Evolutionary conservation across 2,888 invertebrate genomes (phyloP).

Genomic region (Troides aeacus): DNA sequence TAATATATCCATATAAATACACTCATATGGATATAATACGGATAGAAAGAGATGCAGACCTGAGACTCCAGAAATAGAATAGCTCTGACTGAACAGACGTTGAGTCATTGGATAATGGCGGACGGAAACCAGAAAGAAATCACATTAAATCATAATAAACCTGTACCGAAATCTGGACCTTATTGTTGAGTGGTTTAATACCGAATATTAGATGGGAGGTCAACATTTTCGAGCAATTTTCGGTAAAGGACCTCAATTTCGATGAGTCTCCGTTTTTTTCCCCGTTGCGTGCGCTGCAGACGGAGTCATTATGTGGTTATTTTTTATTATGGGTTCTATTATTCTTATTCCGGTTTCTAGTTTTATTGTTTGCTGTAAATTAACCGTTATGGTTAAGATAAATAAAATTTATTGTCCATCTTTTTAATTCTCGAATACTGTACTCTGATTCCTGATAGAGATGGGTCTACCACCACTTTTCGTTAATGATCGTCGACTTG

Average conservation of each 20-base stretch:
- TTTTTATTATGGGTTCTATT: conserved; percentile 25
- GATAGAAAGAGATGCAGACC: too few relatives aligned
- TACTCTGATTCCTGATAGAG: too few relatives aligned
- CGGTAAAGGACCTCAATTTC: conserved; percentile 59
- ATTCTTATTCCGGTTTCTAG: conserved; percentile 24
- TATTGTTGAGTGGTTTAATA: conserved; percentile 1
- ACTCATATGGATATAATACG: too few relatives aligned
- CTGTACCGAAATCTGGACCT: conserved; percentile 9
- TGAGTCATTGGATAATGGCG: conserved; percentile 51
- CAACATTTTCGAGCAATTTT: conserved; percentile 59
- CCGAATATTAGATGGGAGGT: conserved; percentile 40
- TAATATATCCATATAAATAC: too few relatives aligned
- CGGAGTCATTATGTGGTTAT: conserved; percentile 45
- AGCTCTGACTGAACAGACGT: conserved; percentile 55
- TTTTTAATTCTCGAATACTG: too few relatives aligned
- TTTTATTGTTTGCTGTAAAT: conserved; percentile 12
- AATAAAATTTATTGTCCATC: too few relatives aligned
- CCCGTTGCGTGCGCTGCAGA: conserved; percentile 49
- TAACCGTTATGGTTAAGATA: background rate
- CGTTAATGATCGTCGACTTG: too few relatives aligned
- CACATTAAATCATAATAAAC: conserved; percentile 18
- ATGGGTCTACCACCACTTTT: too few relatives aligned
- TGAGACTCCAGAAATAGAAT: conserved; percentile 18
- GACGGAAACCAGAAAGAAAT: conserved; percentile 24
- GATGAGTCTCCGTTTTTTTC: conserved; percentile 52